Evolutionary conservation across 1,140 invertebrate genomes (phyloP).

Genomic region (Neuroterus valhalla): DNA sequence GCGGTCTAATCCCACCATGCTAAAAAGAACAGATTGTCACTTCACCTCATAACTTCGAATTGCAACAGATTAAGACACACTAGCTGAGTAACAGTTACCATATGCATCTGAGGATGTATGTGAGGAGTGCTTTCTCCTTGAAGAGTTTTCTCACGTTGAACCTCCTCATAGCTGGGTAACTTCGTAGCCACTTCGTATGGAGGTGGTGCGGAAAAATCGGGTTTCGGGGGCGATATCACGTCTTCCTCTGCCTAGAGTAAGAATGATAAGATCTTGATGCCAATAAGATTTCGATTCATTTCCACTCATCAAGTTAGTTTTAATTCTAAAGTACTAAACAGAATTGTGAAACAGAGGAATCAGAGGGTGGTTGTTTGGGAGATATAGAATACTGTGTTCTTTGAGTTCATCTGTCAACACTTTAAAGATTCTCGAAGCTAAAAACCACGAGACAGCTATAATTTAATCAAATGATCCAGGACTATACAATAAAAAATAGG

Average conservation of each 20-base stretch:
- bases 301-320: slow-evolving; percentile 33
- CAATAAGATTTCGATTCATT: not conserved
- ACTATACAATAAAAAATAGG: slow-evolving; percentile 3
- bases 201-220: slow-evolving; percentile 89
- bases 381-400: too few species aligned
- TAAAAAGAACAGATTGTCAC: slow-evolving; percentile 52
- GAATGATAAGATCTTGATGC: slow-evolving; percentile 11
- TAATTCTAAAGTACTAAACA: slow-evolving; percentile 30
- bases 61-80: not conserved
- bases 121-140: slow-evolving; percentile 79
- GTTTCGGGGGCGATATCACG: slow-evolving; percentile 85
- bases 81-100: slow-evolving; percentile 53
- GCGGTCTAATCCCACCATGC: slow-evolving; percentile 72
- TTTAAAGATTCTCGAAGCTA: too few species aligned
- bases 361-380: too few species aligned
- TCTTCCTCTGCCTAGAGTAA: slow-evolving; percentile 60
- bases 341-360: not conserved
- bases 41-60: not conserved
- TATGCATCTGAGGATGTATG: slow-evolving; percentile 67
- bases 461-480: not conserved
- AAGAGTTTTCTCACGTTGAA: slow-evolving; percentile 88
- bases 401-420: too few species aligned
- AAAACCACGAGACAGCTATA: too few species aligned
- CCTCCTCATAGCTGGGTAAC: slow-evolving; percentile 93
- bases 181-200: slow-evolving; percentile 89